Evolutionary conservation across 2,888 invertebrate genomes (phyloP).

Genomic region (Megaustenia siamemsis): DNA sequence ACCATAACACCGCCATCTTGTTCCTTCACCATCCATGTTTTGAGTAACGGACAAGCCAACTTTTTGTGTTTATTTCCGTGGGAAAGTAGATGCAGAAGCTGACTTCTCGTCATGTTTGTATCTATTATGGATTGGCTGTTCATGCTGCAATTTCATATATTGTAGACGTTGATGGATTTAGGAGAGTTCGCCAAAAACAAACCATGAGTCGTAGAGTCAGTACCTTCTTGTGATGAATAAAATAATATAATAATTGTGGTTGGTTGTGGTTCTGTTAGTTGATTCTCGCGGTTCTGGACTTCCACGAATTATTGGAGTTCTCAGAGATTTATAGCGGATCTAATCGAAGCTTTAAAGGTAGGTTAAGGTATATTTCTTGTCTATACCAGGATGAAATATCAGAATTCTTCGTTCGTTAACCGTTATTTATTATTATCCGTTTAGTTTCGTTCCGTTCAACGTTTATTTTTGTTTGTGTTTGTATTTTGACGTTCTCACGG

Average conservation of each 20-base stretch:
- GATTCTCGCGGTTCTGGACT: not conserved
- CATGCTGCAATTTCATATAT: not conserved
- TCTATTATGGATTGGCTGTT: not conserved
- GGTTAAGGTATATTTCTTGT: too few species aligned
- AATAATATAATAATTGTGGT: not conserved
- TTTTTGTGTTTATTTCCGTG: not conserved
- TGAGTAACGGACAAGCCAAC: too few species aligned
- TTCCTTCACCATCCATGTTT: constrained; percentile 13
- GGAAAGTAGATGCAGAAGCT: constrained; percentile 1
- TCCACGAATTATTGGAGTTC: not conserved
- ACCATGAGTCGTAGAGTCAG: not conserved
- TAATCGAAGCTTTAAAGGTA: too few species aligned
- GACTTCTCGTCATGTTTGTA: not conserved
- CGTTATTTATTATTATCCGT: too few species aligned
- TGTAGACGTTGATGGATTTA: not conserved
- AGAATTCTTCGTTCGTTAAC: too few species aligned
- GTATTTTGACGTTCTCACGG: too few species aligned
- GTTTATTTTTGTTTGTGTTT: too few species aligned
- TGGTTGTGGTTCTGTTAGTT: not conserved
- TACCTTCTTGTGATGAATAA: not conserved
- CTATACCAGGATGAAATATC: too few species aligned
- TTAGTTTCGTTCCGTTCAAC: too few species aligned
- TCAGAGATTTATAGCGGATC: not conserved
- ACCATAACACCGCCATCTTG: constrained; percentile 51
- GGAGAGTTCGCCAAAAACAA: not conserved